These are phyloP conservation scores for Drosophila ficusphila DNA, from an alignment of 1,140 invertebrate genomes.

Conservation along the genomic window DNA sequence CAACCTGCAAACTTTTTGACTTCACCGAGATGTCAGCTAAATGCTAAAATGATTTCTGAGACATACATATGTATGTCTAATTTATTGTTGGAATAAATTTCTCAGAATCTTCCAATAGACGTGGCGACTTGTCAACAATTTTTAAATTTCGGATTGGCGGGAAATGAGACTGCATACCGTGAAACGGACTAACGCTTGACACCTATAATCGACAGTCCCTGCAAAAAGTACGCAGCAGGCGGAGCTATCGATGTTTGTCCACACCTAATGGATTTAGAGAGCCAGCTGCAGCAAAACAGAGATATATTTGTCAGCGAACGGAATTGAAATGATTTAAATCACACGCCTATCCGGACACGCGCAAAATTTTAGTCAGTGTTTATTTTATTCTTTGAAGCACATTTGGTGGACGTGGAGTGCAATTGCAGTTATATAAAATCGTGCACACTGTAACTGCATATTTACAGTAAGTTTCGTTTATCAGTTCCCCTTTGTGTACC, in stretches of 20 bases:
- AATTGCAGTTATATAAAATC: constrained; percentile 58
- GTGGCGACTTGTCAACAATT: no score
- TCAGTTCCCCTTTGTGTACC: constrained; percentile 35
- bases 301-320: constrained; percentile 2
- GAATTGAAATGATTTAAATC: constrained; percentile 19
- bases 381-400: constrained; percentile 4
- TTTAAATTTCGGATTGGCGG: neutral
- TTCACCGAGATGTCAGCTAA: no score
- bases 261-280: neutral
- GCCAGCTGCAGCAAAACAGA: constrained; percentile 28
- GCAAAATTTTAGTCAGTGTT: constrained; percentile 4
- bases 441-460: constrained; percentile 54
- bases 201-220: neutral
- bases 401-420: constrained; percentile 13
- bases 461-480: constrained; percentile 74
- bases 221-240: neutral
- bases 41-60: no score
- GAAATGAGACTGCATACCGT: neutral
- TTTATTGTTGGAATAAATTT: no score
- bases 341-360: neutral
- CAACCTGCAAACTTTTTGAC: no score
- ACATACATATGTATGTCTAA: no score
- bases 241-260: neutral
- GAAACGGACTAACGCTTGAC: no score
- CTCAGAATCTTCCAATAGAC: no score